phyloP scores from a whole-genome alignment of 2,113 vertebrate species.

The Emydura subglobosa region DNA sequence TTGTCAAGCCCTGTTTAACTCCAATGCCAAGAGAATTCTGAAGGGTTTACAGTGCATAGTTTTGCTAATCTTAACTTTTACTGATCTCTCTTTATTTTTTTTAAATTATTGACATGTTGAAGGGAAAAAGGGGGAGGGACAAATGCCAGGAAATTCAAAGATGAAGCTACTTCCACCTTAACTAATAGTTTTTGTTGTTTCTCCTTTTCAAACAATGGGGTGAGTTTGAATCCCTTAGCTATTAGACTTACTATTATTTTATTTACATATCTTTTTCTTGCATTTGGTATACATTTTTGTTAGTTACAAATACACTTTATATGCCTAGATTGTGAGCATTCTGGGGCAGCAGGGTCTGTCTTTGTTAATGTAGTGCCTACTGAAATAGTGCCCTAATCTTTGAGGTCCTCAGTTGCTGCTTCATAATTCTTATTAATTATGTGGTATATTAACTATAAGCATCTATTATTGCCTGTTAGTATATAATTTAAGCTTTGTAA shows the following conservation, averaged over 20 bases:
- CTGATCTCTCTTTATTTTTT: constrained; percentile 48
- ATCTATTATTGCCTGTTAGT: not conserved
- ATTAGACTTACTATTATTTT: constrained; percentile 56
- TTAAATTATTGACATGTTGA: constrained; percentile 62
- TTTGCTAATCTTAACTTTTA: constrained; percentile 65
- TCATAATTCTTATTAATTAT: not conserved
- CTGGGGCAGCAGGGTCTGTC: constrained; percentile 22
- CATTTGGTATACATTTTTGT: constrained; percentile 49
- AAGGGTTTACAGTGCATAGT: constrained; percentile 52
- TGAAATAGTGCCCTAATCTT: not conserved
- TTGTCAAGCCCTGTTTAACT: not conserved
- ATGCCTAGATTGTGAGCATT: constrained; percentile 31
- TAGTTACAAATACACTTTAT: constrained; percentile 28
- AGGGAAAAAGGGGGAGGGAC: constrained; percentile 78
- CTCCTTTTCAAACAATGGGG: constrained; percentile 71
- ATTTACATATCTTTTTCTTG: constrained; percentile 65
- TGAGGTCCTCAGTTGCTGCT: not conserved
- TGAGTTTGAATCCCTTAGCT: constrained; percentile 67
- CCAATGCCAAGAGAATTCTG: not conserved
- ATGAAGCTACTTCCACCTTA: constrained; percentile 77
- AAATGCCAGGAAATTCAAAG: constrained; percentile 80
- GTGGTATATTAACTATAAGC: not conserved
- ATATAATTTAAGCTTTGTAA: constrained; percentile 33
- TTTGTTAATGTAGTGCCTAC: not conserved
- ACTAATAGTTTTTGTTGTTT: constrained; percentile 73